These are phyloP conservation scores for Intellagama lesueurii DNA, from an alignment of 2,797 vertebrate genomes.

Conservation along the genomic window DNA sequence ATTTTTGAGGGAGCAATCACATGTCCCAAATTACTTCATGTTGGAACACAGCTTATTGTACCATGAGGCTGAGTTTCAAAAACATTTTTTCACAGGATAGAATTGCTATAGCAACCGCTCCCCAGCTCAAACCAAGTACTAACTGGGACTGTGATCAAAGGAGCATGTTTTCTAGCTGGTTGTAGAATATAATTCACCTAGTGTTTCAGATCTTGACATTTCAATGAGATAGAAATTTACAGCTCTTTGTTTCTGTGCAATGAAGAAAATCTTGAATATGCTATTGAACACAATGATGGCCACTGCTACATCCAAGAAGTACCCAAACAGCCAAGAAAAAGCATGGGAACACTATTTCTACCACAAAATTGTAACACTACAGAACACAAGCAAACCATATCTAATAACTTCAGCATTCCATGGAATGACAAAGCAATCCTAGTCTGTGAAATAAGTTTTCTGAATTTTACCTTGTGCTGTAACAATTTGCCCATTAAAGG, in stretches of 20 bases:
- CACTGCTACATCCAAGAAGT: constrained; percentile 2
- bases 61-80: constrained; percentile 16
- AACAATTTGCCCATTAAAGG: too few relatives aligned
- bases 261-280: constrained; percentile 28
- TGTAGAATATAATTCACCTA: constrained; percentile 54
- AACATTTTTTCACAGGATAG: constrained; percentile 62
- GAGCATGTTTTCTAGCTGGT: constrained; percentile 52
- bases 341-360: constrained; percentile 9
- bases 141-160: constrained; percentile 29
- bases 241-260: too few relatives aligned
- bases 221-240: constrained; percentile 36
- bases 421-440: neutral
- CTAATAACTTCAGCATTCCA: neutral
- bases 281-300: constrained; percentile 24
- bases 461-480: too few relatives aligned
- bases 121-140: constrained; percentile 61
- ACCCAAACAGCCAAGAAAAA: neutral
- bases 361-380: neutral
- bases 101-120: constrained; percentile 74
- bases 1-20: constrained; percentile 12
- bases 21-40: constrained; percentile 36
- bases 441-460: too few relatives aligned
- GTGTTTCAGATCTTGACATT: constrained; percentile 8
- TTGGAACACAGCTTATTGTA: constrained; percentile 44
- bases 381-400: neutral